Evolutionary conservation across 2,888 invertebrate species (phyloP), one percentile per base, ranked within the genome.

Genomic region (Pyrocoelia pectoralis): DNA sequence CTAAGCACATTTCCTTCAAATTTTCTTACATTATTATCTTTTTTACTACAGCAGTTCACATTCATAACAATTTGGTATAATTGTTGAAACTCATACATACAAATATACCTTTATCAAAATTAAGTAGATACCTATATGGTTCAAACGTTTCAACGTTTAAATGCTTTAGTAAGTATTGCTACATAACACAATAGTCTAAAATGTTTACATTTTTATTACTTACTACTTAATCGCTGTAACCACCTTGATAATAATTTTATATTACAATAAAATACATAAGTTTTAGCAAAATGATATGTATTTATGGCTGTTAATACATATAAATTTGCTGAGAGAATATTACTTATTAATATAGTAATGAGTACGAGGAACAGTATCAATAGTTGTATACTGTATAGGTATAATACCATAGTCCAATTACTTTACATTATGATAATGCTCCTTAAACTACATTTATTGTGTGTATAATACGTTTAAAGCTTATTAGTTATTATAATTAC

Each of bases 121-220:
- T 6, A 33, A 33, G 33, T 33, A 33, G n/a, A 8, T n/a, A 24
- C 8, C 3, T 8, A 24, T n/a, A n/a, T n/a, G 24, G 24, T 33
- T 33, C 8, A 49, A 19, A 40, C 12, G 49, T 18, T 29, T 46
- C 43, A 53, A 59, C 53, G 52, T 14, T 53, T 53, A 46, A 24
- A 50, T 51, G 57, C 50, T 57, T 13, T n/a, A 41, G 51, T n/a
- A n/a, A n/a, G n/a, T 59, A 59, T 59, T 59, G 58, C 58, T 59
- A 52, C 46, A 12, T 53, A 59, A 59, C 29, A 59, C 58, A 59
- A 33, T 13, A 43, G 41, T 43, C 41, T 43, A 43, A 43, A 43
- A 24, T 14, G 41, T 43, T 15, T 43, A 43, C 41, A 43, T 46
- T 53, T 49, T 19, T 49, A 49, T 33, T 33, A 33, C n/a, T n/a